Evolutionary conservation across 2,113 vertebrate genomes (phyloP).

Genomic region (Sorex araneus): DNA sequence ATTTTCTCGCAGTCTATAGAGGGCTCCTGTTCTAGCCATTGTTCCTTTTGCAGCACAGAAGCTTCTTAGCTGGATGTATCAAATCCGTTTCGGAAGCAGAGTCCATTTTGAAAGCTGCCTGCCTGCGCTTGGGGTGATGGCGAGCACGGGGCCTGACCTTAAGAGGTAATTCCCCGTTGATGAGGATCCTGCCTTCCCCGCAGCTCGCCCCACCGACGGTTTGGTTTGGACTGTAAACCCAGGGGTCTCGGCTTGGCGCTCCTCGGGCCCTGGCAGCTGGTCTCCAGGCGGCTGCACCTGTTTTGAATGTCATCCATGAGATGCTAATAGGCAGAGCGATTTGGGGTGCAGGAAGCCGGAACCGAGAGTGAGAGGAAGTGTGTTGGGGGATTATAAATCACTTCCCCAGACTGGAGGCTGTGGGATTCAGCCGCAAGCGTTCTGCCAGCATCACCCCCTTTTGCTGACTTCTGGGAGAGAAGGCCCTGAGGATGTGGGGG

Average conservation of each 20-base stretch:
- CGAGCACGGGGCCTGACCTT: slow-evolving; percentile 56
- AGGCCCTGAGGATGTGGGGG: background rate
- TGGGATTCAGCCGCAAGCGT: slow-evolving; percentile 18
- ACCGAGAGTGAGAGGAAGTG: slow-evolving; percentile 73
- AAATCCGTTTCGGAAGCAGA: slow-evolving; percentile 73
- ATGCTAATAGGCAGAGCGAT: slow-evolving; percentile 81
- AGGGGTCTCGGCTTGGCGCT: slow-evolving; percentile 54
- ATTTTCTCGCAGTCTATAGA: too few species aligned
- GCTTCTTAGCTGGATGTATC: background rate
- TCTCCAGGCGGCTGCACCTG: slow-evolving; percentile 80
- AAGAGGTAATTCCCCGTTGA: slow-evolving; percentile 82
- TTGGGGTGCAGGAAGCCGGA: slow-evolving; percentile 78
- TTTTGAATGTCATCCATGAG: slow-evolving; percentile 79
- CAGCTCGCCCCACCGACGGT: slow-evolving; percentile 79
- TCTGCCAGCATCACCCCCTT: background rate
- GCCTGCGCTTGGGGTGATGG: slow-evolving; percentile 45
- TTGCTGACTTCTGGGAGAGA: background rate
- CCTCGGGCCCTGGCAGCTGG: slow-evolving; percentile 69
- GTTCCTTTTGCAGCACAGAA: too few species aligned
- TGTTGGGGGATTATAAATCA: slow-evolving; percentile 76
- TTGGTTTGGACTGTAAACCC: slow-evolving; percentile 59
- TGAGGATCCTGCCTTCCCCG: slow-evolving; percentile 79
- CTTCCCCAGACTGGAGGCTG: slow-evolving; percentile 57
- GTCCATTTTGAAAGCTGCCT: background rate
- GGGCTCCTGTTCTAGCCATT: too few species aligned